Evolutionary conservation across 2,113 vertebrate species (phyloP).

Genomic region (Arizona elegans): DNA sequence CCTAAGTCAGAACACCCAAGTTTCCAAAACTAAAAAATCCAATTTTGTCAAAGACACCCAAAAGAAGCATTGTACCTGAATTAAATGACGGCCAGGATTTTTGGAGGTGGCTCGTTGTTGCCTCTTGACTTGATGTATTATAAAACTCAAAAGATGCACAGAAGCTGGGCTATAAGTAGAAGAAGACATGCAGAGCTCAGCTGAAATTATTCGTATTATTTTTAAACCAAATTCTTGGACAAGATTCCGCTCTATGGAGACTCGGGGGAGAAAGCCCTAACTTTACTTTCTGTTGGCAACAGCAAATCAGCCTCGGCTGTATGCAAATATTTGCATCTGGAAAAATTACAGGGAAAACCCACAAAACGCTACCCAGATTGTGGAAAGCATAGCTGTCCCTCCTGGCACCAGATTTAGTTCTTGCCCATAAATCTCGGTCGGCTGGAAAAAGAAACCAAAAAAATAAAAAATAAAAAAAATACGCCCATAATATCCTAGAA

Average conservation of each 20-base stretch:
- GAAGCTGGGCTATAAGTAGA: background rate
- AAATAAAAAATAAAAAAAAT: background rate
- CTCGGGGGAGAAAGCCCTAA: background rate
- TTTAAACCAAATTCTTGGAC: background rate
- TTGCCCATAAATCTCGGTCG: background rate
- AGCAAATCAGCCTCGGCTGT: background rate
- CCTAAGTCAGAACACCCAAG: too few species aligned
- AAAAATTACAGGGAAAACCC: slow-evolving; percentile 22
- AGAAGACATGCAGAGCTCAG: background rate
- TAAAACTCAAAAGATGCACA: background rate
- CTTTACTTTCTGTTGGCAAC: slow-evolving; percentile 5
- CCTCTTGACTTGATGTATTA: background rate
- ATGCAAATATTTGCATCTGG: slow-evolving; percentile 31
- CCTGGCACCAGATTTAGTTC: background rate
- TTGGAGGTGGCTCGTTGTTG: background rate
- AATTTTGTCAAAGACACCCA: too few species aligned
- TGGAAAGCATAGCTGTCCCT: background rate
- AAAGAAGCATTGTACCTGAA: too few species aligned
- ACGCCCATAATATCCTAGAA: background rate
- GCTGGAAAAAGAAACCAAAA: background rate
- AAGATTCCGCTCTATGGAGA: background rate
- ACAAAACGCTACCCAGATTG: slow-evolving; percentile 17
- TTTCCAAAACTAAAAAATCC: too few species aligned
- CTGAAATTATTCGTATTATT: background rate
- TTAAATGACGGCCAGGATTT: too few species aligned